Conservation (phyloP, 2,797 vertebrate species). For the Ceryle rudis region DNA sequence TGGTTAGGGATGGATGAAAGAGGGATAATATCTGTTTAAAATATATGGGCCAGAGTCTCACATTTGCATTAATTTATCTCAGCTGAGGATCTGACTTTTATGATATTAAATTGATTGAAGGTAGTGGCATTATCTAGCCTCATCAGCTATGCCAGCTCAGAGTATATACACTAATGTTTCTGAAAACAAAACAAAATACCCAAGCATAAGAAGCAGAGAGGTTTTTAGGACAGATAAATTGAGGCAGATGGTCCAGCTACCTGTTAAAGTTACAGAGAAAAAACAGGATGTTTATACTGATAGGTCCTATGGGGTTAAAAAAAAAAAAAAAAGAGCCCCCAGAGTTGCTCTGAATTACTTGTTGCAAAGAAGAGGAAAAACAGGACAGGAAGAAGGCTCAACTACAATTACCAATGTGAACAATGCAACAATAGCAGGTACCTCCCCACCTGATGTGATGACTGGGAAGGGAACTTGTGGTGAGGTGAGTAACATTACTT, state of each 20-base stretch:
- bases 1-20: background rate
- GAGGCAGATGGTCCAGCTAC: background rate
- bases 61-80: background rate
- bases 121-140: background rate
- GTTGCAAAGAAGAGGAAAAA: background rate
- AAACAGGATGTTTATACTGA: background rate
- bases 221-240: background rate
- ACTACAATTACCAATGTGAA: background rate
- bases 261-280: background rate
- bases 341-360: background rate
- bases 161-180: background rate
- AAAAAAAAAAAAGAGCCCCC: background rate
- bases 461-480: fast-evolving
- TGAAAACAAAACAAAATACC: background rate
- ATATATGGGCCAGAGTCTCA: background rate
- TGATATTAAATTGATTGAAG: background rate
- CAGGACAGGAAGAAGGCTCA: background rate
- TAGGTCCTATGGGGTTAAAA: background rate
- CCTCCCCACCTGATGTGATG: background rate
- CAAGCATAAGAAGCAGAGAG: background rate
- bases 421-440: background rate
- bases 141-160: background rate
- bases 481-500: background rate
- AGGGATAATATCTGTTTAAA: background rate
- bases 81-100: background rate